Evolutionary conservation across 2,797 vertebrate genomes (phyloP).

Genomic region (Cottoperca gobio): DNA sequence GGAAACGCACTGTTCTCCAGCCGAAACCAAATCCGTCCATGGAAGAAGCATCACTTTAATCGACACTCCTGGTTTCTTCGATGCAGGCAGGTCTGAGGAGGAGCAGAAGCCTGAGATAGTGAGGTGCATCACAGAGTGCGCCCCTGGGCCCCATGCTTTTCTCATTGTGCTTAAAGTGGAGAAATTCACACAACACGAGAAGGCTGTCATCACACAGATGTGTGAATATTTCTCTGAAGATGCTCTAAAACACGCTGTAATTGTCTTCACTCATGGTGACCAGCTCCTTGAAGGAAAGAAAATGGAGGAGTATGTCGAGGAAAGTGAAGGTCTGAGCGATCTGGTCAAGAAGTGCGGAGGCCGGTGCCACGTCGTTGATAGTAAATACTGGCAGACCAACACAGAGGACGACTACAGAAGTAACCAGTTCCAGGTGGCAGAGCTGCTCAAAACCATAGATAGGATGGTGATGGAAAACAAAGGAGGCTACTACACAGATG

Average conservation of each 20-base stretch:
- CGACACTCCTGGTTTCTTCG: conserved; percentile 37
- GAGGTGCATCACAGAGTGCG: not conserved
- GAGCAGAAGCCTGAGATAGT: not conserved
- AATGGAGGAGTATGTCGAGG: conserved; percentile 23
- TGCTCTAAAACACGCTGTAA: conserved; percentile 3
- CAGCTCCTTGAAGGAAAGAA: conserved; percentile 22
- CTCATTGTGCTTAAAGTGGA: conserved; percentile 7
- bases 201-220: conserved; percentile 24
- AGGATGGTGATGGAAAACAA: not conserved
- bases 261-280: conserved; percentile 41
- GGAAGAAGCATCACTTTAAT: conserved; percentile 23
- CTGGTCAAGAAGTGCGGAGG: conserved; percentile 7
- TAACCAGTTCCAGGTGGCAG: conserved; percentile 13
- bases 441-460: conserved; percentile 22
- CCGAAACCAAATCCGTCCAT: not conserved
- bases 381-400: conserved; percentile 21
- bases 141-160: conserved; percentile 24
- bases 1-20: not conserved
- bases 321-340: conserved; percentile 8
- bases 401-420: conserved; percentile 12
- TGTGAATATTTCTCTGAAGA: conserved; percentile 42
- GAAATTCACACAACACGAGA: conserved; percentile 22
- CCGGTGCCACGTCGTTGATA: conserved; percentile 27
- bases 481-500: not conserved
- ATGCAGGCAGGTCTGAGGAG: not conserved